These are phyloP conservation scores for Philonicus albiceps DNA, from an alignment of 2,888 invertebrate genomes.

Conservation along the genomic window DNA sequence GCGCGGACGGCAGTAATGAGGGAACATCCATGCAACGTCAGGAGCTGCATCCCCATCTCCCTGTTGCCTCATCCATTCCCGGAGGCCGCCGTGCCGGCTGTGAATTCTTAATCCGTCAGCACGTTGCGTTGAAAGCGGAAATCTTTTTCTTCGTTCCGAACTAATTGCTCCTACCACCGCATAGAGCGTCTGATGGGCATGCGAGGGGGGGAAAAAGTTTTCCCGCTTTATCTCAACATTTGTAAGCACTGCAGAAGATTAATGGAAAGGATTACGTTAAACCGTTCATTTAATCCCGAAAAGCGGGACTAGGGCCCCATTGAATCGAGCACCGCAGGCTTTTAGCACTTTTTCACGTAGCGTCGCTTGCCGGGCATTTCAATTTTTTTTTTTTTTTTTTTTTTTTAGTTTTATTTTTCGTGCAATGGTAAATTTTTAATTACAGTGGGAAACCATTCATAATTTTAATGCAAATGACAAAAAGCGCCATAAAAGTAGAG, in stretches of 20 bases:
- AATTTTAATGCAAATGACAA: constrained; percentile 35
- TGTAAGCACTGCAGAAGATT: constrained; percentile 37
- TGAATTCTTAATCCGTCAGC: constrained; percentile 31
- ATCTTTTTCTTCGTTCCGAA: constrained; percentile 11
- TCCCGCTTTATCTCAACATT: constrained; percentile 30
- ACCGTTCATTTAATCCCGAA: constrained; percentile 23
- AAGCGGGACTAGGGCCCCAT: neutral
- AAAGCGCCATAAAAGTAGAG: neutral
- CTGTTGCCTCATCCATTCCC: neutral
- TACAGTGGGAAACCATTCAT: constrained; percentile 28
- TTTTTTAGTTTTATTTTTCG: neutral
- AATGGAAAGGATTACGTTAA: constrained; percentile 37
- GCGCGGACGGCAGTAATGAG: neutral
- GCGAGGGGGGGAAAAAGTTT: neutral
- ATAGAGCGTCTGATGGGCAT: neutral
- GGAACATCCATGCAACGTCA: neutral
- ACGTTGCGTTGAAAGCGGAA: constrained; percentile 14
- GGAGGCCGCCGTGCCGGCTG: neutral
- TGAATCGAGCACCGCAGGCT: constrained; percentile 18
- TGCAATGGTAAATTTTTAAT: constrained; percentile 20
- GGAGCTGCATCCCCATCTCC: neutral
- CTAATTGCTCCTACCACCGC: constrained; percentile 20
- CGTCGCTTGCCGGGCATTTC: neutral
- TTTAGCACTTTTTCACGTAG: constrained; percentile 24
- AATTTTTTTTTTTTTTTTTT: neutral